Percentiles rank a stretch among this genome's conserved stretches.
phyloP scores from a whole-genome alignment of 2,888 invertebrate genomes.

The Limnephilus lunatus region DNA sequence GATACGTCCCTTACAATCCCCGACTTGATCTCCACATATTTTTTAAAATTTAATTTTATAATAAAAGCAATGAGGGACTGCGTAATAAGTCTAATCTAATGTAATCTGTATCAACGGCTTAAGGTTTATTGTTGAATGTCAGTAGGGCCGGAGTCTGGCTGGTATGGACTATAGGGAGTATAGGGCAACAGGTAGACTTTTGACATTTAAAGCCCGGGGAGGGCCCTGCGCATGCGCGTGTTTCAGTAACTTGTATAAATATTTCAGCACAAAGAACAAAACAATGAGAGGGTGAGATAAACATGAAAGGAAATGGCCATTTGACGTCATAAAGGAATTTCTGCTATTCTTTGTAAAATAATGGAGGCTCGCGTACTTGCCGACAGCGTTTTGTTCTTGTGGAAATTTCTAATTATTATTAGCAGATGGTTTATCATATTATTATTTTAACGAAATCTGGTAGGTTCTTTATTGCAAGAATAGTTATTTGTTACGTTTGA shows the following conservation, averaged over 20 bases:
- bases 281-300: background rate
- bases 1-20: no score
- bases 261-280: conserved; percentile 40
- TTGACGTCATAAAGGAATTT: conserved; percentile 4
- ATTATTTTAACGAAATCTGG: background rate
- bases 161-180: background rate
- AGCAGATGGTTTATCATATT: background rate
- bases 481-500: no score
- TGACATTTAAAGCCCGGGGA: conserved; percentile 24
- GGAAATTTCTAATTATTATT: background rate
- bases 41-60: no score
- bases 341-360: background rate
- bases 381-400: background rate
- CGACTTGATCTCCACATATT: no score
- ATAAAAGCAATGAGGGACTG: background rate
- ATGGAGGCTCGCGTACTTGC: background rate
- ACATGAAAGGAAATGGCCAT: conserved; percentile 5
- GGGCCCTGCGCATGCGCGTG: conserved; percentile 18
- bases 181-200: conserved; percentile 42
- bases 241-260: conserved; percentile 9
- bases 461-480: background rate
- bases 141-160: background rate
- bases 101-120: background rate
- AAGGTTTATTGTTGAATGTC: background rate
- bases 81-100: background rate